These are phyloP conservation scores for Cinara cedri DNA, from an alignment of 2,888 invertebrate species.

Conservation along the genomic window DNA sequence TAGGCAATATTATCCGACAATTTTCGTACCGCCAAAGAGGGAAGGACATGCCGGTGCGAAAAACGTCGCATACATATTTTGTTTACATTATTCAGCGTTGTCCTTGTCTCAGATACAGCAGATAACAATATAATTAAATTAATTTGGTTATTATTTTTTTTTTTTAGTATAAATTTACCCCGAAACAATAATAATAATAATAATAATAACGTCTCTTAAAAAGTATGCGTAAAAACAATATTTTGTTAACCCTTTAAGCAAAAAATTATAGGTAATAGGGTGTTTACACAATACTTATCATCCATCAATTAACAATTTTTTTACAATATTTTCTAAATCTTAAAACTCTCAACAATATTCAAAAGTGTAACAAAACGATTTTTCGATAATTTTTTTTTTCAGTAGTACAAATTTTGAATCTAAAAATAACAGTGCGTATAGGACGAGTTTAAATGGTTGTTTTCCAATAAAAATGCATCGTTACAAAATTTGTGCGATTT, in stretches of 20 bases:
- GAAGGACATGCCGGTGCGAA: constrained; percentile 57
- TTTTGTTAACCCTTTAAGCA: constrained; percentile 55
- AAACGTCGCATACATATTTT: constrained; percentile 57
- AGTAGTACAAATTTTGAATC: constrained; percentile 55
- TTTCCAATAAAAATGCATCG: constrained; percentile 54
- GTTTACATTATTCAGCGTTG: constrained; percentile 56
- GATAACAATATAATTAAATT: constrained; percentile 56
- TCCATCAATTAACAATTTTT: constrained; percentile 57
- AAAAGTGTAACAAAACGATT: constrained; percentile 55
- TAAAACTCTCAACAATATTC: constrained; percentile 56
- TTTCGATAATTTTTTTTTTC: constrained; percentile 39
- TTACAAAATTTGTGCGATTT: constrained; percentile 56
- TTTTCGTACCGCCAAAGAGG: constrained; percentile 57
- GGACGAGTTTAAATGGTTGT: constrained; percentile 53
- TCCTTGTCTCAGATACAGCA: constrained; percentile 57
- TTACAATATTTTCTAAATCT: constrained; percentile 56
- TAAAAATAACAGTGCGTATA: constrained; percentile 56
- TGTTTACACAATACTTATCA: constrained; percentile 56
- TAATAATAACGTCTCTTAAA: constrained; percentile 49
- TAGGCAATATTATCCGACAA: constrained; percentile 57
- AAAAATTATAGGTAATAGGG: constrained; percentile 52
- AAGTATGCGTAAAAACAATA: constrained; percentile 51
- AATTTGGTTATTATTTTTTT: constrained; percentile 44
- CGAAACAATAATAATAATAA: constrained; percentile 50
- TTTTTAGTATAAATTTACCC: constrained; percentile 54